Evolutionary conservation across 2,797 vertebrate species (phyloP), one percentile per base, ranked within the genome.

Genomic region (Sebastes hubbsi): DNA sequence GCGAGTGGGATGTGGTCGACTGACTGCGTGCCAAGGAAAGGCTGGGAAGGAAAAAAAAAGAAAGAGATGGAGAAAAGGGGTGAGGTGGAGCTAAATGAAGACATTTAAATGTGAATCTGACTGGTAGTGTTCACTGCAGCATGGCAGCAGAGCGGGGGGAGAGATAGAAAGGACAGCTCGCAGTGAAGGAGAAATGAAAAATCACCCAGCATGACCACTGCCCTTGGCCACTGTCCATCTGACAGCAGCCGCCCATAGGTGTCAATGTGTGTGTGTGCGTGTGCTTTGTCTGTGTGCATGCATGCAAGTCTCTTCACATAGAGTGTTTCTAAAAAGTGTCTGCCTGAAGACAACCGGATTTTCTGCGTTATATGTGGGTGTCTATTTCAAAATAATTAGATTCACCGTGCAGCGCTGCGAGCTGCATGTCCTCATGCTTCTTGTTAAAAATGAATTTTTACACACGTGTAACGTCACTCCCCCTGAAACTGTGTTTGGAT

Each of bases 171-270:
- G 76, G 81, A 77, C 59, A 74, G 78, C 77, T 88, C 87, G 62
- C 70, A 84, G 76, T 68, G 75, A 81, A 84, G 83, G 84, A 87
- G 76, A 87, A 87, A 92, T 86, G 80, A 91, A 82, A 91, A 90
- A 82, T 73, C 91, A 91, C 81, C 75, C 92, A 90, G 88, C 90
- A 86, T 89, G 89, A 91, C 90, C 86, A 87, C 77, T 89, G 91
- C 87, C 85, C 87, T 92, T 86, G 89, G 90, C 84, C 81, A 69
- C 55, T 58, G 83, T 87, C 88, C 87, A 86, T 84, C 85, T 90
- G 87, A 92, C 85, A 86, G 78, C 77, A 77, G 56, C 75, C 13
- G 59, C 36, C 64, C 80, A 70, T 69, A 76, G 16, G 60, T 88
- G 85, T 82, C 54, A 58, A 18, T 69, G 67, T 80, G 68, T 76